phyloP scores from a whole-genome alignment of 2,113 vertebrate species.

The Melanostigma gelatinosum region DNA sequence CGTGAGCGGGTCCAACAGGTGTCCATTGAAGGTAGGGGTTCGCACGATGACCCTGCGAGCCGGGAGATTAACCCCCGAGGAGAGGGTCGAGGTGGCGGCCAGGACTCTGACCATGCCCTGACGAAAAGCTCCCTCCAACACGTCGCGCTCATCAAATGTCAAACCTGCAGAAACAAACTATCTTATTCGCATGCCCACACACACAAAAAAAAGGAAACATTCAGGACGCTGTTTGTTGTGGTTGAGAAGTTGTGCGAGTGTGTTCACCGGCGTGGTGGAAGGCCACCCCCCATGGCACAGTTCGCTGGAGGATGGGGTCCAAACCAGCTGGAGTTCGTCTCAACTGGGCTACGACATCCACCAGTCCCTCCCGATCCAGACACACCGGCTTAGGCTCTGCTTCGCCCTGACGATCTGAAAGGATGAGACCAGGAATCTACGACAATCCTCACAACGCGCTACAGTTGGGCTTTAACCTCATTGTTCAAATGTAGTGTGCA shows the following conservation, averaged over 20 bases:
- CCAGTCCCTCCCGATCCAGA: conserved; percentile 84
- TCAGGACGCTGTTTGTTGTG: background rate
- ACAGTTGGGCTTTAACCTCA: background rate
- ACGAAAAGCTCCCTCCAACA: conserved; percentile 94
- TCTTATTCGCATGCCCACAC: background rate
- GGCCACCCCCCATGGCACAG: conserved; percentile 93
- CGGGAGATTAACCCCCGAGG: conserved; percentile 97
- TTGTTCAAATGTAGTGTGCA: background rate
- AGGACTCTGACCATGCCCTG: conserved; percentile 89
- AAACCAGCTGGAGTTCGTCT: conserved; percentile 89
- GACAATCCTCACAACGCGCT: background rate
- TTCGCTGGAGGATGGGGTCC: conserved; percentile 89
- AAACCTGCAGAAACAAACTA: conserved; percentile 82
- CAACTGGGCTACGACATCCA: conserved; percentile 89
- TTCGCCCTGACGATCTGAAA: conserved; percentile 61
- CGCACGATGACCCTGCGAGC: conserved; percentile 95
- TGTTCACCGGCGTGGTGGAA: conserved; percentile 96
- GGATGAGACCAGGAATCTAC: background rate
- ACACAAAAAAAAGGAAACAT: background rate
- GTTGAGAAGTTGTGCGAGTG: background rate
- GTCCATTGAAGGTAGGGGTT: conserved; percentile 91
- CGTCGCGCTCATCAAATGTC: conserved; percentile 95
- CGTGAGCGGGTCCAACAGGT: conserved; percentile 89
- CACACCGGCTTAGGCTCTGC: conserved; percentile 74
- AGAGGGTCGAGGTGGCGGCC: conserved; percentile 94